These are phyloP conservation scores for Dolichomitus sp. DNA, from an alignment of 2,888 invertebrate species.

Conservation along the genomic window DNA sequence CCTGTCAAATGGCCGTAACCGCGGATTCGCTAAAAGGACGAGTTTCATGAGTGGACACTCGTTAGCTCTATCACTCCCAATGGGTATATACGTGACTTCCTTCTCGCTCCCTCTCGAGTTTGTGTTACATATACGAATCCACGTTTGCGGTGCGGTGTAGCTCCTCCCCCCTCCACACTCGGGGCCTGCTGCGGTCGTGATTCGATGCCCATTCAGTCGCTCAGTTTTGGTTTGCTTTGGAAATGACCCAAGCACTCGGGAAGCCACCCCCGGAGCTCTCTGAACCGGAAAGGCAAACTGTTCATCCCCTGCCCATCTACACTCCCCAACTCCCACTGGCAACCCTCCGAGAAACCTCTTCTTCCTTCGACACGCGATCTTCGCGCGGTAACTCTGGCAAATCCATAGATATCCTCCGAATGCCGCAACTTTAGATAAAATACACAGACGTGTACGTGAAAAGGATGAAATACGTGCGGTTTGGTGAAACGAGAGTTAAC, in stretches of 20 bases:
- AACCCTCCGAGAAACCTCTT: slow-evolving; percentile 55
- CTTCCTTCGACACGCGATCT: slow-evolving; percentile 33
- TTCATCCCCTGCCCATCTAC: slow-evolving; percentile 63
- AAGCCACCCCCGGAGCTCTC: slow-evolving; percentile 68
- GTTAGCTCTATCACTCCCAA: slow-evolving; percentile 60
- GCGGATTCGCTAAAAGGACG: slow-evolving; percentile 80
- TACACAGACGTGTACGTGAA: slow-evolving; percentile 6
- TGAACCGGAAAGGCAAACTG: slow-evolving; percentile 81
- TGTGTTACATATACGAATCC: slow-evolving; percentile 76
- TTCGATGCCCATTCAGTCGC: slow-evolving; percentile 83
- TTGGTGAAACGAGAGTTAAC: not conserved
- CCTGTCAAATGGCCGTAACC: slow-evolving; percentile 81
- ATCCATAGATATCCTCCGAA: slow-evolving; percentile 11
- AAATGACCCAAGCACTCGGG: slow-evolving; percentile 82
- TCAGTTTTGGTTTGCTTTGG: slow-evolving; percentile 84
- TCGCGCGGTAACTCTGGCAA: slow-evolving; percentile 19
- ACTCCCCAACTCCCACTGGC: slow-evolving; percentile 32
- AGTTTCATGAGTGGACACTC: slow-evolving; percentile 53
- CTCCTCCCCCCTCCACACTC: slow-evolving; percentile 52
- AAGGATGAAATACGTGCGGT: not conserved
- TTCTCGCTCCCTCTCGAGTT: slow-evolving; percentile 71
- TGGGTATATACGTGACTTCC: slow-evolving; percentile 36
- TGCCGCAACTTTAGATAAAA: slow-evolving; percentile 9
- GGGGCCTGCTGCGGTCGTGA: slow-evolving; percentile 79
- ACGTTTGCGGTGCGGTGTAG: slow-evolving; percentile 78